A percentile compares a stretch with the other conserved stretches of the same genome.
These are phyloP conservation scores for Trachemys scripta DNA, from an alignment of 2,113 vertebrate species.

Conservation along the genomic window DNA sequence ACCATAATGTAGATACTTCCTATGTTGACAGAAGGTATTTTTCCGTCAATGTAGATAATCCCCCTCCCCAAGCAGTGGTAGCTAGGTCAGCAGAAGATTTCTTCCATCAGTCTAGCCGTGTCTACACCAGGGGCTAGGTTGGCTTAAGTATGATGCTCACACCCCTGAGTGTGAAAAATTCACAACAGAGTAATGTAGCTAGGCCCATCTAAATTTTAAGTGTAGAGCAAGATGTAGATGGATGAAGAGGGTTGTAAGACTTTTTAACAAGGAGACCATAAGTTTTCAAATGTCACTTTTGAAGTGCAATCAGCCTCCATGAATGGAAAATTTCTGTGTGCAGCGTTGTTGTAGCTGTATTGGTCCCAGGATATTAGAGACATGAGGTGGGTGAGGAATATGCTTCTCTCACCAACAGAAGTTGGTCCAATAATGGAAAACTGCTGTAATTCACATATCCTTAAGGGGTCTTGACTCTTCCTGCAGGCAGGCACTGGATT, in stretches of 20 bases:
- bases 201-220: not conserved
- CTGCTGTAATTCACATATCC: not conserved
- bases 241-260: not conserved
- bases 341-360: not conserved
- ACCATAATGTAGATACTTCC: not conserved
- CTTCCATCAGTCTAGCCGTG: not conserved
- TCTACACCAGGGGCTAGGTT: not conserved
- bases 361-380: not conserved
- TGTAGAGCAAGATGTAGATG: not conserved
- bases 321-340: constrained; percentile 6
- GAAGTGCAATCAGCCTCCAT: not conserved
- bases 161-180: too few relatives aligned
- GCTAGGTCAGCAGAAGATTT: not conserved
- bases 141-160: not conserved
- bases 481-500: constrained; percentile 13
- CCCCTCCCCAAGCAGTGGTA: not conserved
- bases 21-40: not conserved
- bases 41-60: not conserved
- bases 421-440: not conserved
- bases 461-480: not conserved
- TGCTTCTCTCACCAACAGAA: not conserved
- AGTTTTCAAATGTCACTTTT: not conserved
- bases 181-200: not conserved
- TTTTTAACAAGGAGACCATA: not conserved
- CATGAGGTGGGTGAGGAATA: not conserved